Evolutionary conservation across 2,888 invertebrate species (phyloP).

Genomic region (Pandemis corylana): DNA sequence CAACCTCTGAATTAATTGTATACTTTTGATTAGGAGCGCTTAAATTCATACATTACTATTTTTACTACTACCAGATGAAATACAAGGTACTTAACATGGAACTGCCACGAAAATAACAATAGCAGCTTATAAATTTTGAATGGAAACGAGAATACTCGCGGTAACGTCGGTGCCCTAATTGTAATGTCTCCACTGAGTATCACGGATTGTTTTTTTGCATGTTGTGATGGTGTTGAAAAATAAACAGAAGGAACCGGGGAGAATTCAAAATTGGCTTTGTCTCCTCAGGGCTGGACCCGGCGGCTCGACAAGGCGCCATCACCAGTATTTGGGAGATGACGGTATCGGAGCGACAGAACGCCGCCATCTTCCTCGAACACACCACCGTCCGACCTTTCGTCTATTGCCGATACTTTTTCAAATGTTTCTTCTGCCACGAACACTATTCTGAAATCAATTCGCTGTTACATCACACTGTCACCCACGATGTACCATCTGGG

Average conservation of each 20-base stretch:
- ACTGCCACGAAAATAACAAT: too few relatives aligned
- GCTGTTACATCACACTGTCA: conserved; percentile 58
- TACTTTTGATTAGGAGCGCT: too few relatives aligned
- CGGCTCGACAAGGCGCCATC: conserved; percentile 57
- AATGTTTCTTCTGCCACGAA: conserved; percentile 71
- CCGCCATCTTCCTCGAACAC: conserved; percentile 61
- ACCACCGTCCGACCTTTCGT: conserved; percentile 68
- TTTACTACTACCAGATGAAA: background rate
- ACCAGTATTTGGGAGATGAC: conserved; percentile 74
- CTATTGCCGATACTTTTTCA: conserved; percentile 70
- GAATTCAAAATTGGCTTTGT: conserved; percentile 48
- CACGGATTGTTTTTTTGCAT: conserved; percentile 18
- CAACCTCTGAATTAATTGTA: too few relatives aligned
- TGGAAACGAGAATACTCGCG: background rate
- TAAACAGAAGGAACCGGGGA: conserved; percentile 13
- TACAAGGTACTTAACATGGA: background rate
- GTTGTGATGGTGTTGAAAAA: conserved; percentile 28
- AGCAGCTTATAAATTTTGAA: background rate
- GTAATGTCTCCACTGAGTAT: background rate
- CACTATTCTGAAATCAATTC: conserved; percentile 62
- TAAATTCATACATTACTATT: background rate
- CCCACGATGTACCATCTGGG: conserved; percentile 60
- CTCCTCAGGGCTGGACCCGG: conserved; percentile 56
- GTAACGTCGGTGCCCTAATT: background rate
- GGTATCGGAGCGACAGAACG: conserved; percentile 69